Percentiles rank a stretch among this genome's conserved stretches.
phyloP scores from a whole-genome alignment of 2,797 vertebrate species.

The Chelidonichthys spinosus region DNA sequence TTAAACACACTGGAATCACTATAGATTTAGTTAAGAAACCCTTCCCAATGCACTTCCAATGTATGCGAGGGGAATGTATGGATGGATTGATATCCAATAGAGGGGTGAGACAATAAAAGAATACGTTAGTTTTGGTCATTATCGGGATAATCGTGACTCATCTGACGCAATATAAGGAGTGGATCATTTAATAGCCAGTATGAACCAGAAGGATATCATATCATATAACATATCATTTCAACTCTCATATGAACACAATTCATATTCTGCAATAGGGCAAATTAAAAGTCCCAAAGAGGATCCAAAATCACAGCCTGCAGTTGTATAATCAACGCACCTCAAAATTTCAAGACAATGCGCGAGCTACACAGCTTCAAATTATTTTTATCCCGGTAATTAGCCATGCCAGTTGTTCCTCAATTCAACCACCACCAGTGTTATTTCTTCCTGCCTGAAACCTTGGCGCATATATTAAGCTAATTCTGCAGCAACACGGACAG shows the following conservation, averaged over 20 bases:
- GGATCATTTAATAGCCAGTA: not conserved
- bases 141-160: too few species aligned
- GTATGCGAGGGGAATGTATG: too few species aligned
- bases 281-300: not conserved
- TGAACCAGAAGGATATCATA: not conserved
- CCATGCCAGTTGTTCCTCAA: not conserved
- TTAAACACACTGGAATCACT: not conserved
- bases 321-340: constrained; percentile 15
- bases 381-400: constrained; percentile 37
- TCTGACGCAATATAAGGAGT: too few species aligned
- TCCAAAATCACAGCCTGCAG: constrained; percentile 1
- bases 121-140: too few species aligned
- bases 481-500: constrained; percentile 34
- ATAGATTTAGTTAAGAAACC: too few species aligned
- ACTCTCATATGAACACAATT: too few species aligned
- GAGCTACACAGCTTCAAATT: not conserved
- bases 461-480: constrained; percentile 34
- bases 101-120: too few species aligned
- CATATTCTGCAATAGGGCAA: not conserved
- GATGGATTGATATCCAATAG: too few species aligned
- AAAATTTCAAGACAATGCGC: not conserved
- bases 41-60: too few species aligned
- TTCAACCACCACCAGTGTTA: not conserved
- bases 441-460: not conserved
- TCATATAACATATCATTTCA: too few species aligned